Evolutionary conservation across 2,797 vertebrate species (phyloP), one percentile per base, ranked within the genome.

Genomic region (Allobates femoralis): DNA sequence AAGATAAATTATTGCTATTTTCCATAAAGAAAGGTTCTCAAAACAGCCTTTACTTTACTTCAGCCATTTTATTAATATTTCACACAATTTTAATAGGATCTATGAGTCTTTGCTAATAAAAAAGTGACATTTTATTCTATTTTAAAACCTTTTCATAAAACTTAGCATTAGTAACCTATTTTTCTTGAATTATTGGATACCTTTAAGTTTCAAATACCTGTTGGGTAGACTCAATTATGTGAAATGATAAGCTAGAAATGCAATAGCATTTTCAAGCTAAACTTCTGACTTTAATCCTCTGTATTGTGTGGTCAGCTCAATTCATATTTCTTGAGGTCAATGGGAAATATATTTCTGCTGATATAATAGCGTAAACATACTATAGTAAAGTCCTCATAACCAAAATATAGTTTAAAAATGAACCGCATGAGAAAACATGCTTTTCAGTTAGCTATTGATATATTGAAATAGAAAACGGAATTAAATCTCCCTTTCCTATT

Each of bases 111-210:
- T 92, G 84, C 90, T 90, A 83, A 86, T 92, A 26, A 0, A 90
- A 87, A 92, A 88, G 79, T 91, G 90, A 85, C 62, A 85, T 91
- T 85, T 90, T 90, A 92, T 92, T 91, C 76, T 53, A 91, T 93
- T 83, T 89, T 79, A 82, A 92, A 37, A 73, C 8, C 23, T 58
- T 74, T 83, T 83, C 34, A 58, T 83, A 74, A 83, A 71, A 71
- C 66, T 55, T 69, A 71, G 30, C 66, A 83, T 58, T 74, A 58
- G 15, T 34, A 83, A 74, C 80, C 28, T 41, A 82, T 71, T 82
- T 82, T 82, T 23, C 19, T 30, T 71, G 46, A 55, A 56, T 32
- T 58, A 73, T 60, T 55, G 8, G 51, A 71, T 56, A 53, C n/a
- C 58, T 83, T 74, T 51, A 74, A 26, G 58, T 58, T 55, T 74